These are phyloP conservation scores for Oreochromis mossambicus DNA, from an alignment of 2,797 vertebrate species.

Conservation along the genomic window DNA sequence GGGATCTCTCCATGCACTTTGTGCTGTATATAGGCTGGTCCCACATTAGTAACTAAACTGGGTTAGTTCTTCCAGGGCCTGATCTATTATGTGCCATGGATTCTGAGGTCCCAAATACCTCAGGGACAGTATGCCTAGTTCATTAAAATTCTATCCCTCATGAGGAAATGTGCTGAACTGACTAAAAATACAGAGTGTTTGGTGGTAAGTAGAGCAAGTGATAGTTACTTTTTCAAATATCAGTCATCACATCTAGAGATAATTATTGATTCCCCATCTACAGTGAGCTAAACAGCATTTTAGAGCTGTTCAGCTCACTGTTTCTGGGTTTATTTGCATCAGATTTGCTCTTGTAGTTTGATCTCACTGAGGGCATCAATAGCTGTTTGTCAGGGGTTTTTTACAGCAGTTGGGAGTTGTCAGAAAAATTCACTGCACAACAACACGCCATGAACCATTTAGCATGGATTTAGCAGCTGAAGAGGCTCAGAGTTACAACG, in stretches of 20 bases:
- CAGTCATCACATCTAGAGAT: not conserved
- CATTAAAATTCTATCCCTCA: constrained; percentile 27
- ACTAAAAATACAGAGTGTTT: constrained; percentile 1
- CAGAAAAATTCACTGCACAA: not conserved
- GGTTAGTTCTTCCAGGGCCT: constrained; percentile 68
- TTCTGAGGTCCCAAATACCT: constrained; percentile 31
- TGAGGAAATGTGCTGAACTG: constrained; percentile 19
- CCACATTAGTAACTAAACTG: constrained; percentile 70
- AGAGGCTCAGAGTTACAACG: not conserved
- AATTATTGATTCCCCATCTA: not conserved
- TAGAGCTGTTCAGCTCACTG: not conserved
- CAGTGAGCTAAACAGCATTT: not conserved
- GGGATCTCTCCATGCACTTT: constrained; percentile 8
- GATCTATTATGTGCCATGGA: constrained; percentile 42
- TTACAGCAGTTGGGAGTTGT: not conserved
- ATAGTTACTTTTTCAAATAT: not conserved
- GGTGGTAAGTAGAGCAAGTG: not conserved
- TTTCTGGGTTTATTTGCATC: not conserved
- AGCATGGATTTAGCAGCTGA: not conserved
- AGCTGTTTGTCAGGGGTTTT: fast-evolving
- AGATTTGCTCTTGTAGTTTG: not conserved
- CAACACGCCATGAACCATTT: not conserved
- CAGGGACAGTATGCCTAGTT: constrained; percentile 40
- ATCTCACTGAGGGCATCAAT: not conserved
- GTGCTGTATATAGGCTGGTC: constrained; percentile 47